These are phyloP conservation scores for Diarsia mendica DNA, from an alignment of 2,888 invertebrate genomes.

Conservation along the genomic window DNA sequence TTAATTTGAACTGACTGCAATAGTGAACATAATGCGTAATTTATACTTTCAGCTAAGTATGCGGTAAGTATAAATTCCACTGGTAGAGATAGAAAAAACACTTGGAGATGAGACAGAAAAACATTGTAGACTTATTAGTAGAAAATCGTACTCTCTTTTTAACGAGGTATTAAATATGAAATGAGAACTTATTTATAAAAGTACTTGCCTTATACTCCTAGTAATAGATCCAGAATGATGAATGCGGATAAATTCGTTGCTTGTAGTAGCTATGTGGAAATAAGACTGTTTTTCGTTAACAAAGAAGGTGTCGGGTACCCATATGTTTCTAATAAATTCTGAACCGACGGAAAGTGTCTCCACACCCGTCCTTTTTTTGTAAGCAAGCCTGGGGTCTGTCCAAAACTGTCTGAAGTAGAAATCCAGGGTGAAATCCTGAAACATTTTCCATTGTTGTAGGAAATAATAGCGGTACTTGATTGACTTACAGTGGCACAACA, in stretches of 20 bases:
- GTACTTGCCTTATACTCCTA: slow-evolving; percentile 96
- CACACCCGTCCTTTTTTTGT: slow-evolving; percentile 96
- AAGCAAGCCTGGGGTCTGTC: slow-evolving; percentile 98
- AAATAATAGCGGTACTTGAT: slow-evolving; percentile 51
- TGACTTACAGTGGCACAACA: slow-evolving; percentile 56
- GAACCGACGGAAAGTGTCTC: slow-evolving; percentile 98
- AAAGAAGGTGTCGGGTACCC: slow-evolving; percentile 99
- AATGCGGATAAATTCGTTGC: slow-evolving; percentile 99
- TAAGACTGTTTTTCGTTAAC: slow-evolving; percentile 99
- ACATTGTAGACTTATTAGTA: background rate
- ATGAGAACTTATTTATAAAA: slow-evolving; percentile 6
- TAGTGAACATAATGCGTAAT: background rate
- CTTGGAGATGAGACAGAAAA: background rate
- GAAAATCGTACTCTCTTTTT: background rate
- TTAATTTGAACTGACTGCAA: slow-evolving; percentile 1
- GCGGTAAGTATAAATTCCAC: background rate
- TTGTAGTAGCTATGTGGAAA: slow-evolving; percentile 99
- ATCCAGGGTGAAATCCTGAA: slow-evolving; percentile 98
- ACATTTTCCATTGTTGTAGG: slow-evolving; percentile 65
- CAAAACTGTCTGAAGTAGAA: slow-evolving; percentile 99
- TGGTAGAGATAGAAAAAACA: background rate
- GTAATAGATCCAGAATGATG: slow-evolving; percentile 98
- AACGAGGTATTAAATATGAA: slow-evolving; percentile 6
- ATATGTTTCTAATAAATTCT: slow-evolving; percentile 98
- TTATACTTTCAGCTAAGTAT: background rate